Evolutionary conservation across 2,113 vertebrate genomes (phyloP), one percentile per base, ranked within the genome.

Genomic region (Pogona vitticeps): DNA sequence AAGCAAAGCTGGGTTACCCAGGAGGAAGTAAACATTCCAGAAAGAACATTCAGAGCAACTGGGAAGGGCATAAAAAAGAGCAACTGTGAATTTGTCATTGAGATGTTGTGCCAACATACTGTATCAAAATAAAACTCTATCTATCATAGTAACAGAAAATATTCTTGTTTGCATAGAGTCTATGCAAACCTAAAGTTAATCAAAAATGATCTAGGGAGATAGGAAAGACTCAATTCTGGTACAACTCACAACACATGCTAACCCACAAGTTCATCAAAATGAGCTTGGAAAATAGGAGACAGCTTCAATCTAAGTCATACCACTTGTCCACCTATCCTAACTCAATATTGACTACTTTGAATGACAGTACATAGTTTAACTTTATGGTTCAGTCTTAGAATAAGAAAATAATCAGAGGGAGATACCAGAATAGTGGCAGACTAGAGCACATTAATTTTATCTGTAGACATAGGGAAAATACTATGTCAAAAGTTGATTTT

Each of bases 11-110:
- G 58, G 72, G 59, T 72, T 81, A 61, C 40, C 38, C 72, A 76
- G 59, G 73, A 76, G 72, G 83, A 84, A 76, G 83, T 86, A 81
- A 86, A 86, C 70, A 36, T 80, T 86, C 68, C 85, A 73, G 77
- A 63, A 63, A 86, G 77, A 80, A 46, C 71, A 73, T 80, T 40
- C 31, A 21, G 75, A 63, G 68, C 79, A 36, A n/a, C 33, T 17
- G 38, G 8, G 40, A 75, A 63, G 78, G 38, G 12, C 52, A 52
- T 73, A 73, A 75, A 86, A 17, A 26, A 40, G 8, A 73, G 40
- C 58, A 75, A 52, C 17, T 20, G 42, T 42, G 20, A 31, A 73
- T 42, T 23, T 76, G 7, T 72, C 77, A 42, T 18, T 18, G 21
- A 36, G 42, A 46, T 28, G 1, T 46, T 65, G 58, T 65, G 70